A percentile compares a stretch with the other conserved stretches of the same genome.
phyloP scores from a whole-genome alignment of 2,797 vertebrate genomes.

The Micromesistius poutassou region DNA sequence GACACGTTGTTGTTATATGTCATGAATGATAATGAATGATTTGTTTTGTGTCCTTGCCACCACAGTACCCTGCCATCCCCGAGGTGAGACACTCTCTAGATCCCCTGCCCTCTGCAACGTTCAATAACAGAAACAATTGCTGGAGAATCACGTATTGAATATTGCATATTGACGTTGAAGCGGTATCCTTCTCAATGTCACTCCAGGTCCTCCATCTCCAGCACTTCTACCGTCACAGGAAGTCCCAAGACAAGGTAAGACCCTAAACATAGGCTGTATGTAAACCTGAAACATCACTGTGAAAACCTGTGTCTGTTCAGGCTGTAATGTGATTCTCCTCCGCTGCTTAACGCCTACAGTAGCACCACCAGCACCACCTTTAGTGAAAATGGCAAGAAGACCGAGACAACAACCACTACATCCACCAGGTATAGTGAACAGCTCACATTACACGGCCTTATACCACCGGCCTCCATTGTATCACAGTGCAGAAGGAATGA shows the following conservation, averaged over 20 bases:
- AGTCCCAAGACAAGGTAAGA: neutral
- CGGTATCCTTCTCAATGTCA: neutral
- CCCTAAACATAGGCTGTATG: neutral
- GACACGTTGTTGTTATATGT: neutral
- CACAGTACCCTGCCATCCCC: conserved; percentile 32
- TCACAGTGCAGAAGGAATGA: neutral
- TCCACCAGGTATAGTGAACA: conserved; percentile 45
- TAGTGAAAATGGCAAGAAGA: conserved; percentile 53
- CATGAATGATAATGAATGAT: neutral
- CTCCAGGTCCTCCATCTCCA: neutral
- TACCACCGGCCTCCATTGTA: neutral
- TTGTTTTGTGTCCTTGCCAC: conserved; percentile 8
- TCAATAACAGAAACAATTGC: neutral
- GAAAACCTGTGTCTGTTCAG: neutral
- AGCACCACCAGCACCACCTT: conserved; percentile 57
- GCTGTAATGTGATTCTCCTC: neutral
- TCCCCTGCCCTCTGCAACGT: conserved; percentile 24
- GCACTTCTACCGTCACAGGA: neutral
- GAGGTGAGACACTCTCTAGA: conserved; percentile 33
- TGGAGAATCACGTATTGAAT: neutral
- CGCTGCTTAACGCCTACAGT: conserved; percentile 16
- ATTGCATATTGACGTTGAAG: neutral
- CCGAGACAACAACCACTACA: conserved; percentile 61
- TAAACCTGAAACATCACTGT: neutral
- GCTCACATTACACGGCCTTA: neutral